Evolutionary conservation across 1,140 invertebrate genomes (phyloP), one percentile per base, ranked within the genome.

Genomic region (Drosophila equinoxialis): DNA sequence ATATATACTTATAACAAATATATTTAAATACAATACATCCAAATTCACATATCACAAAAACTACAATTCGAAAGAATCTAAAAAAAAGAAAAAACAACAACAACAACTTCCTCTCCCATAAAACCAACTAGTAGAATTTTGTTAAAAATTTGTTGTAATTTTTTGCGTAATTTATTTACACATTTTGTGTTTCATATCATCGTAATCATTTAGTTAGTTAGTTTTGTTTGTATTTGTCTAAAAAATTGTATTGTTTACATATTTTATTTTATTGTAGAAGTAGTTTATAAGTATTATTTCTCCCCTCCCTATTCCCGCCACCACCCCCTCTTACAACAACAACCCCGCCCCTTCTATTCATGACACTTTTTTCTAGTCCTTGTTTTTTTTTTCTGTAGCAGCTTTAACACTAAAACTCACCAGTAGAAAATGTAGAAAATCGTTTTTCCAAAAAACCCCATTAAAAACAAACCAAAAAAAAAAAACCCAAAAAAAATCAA

Each of bases 341-440:
- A 23, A 23, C 20, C 20, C 20, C n/a, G 45, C 17, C 45, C 45
- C 61, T 41, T 30, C 30, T 30, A 30, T 30, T 6, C 30, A 30
- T 30, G 30, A 30, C 6, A 30, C 37, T 41, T 39, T 70, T 79
- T 71, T 71, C 17, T 51, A 51, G 45, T 51, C 45, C 45, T 23
- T 11, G 45, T 69, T 26, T 26, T 57, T 63, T 64, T 59, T 57
- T 63, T 64, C 55, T 71, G 83, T 87, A 87, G 83, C 80, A 87
- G 84, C 84, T 87, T 82, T 89, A 87, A 85, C 89, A 51, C 45
- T 51, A 51, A 89, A 87, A 87, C 85, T 84, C 83, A 87, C 83
- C 66, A 59, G 83, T 87, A 89, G 83, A 83, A 79, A 74, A 45
- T 74, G 83, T 87, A 87, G 83, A 80, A 87, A 86, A 70, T 79